Conservation (phyloP, 1,140 invertebrate genomes). For the Melanaphis sacchari region DNA sequence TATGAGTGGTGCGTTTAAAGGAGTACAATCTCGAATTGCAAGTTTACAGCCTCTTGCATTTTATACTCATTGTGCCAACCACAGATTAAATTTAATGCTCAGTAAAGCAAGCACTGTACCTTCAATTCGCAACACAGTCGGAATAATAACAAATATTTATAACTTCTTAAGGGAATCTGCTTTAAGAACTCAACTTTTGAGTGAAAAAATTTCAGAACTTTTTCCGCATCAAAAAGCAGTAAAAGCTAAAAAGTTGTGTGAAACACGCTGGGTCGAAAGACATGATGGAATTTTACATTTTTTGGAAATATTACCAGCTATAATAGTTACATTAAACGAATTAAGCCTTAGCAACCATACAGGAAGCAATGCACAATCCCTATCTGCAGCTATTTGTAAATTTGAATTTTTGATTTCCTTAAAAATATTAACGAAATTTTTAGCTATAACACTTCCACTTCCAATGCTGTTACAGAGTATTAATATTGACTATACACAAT, state of each 20-base stretch:
- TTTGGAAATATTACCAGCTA: constrained; percentile 35
- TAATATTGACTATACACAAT: constrained; percentile 43
- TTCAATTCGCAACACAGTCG: constrained; percentile 57
- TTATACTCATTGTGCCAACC: constrained; percentile 34
- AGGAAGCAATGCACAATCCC: constrained; percentile 20
- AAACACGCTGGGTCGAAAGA: constrained; percentile 26
- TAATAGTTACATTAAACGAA: constrained; percentile 25
- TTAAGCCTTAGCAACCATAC: constrained; percentile 27
- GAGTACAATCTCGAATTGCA: constrained; percentile 39
- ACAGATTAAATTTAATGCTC: constrained; percentile 49
- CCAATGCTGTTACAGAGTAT: constrained; percentile 42
- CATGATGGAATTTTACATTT: constrained; percentile 30
- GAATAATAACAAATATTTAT: constrained; percentile 57
- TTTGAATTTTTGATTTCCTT: constrained; percentile 32
- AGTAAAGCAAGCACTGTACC: constrained; percentile 53
- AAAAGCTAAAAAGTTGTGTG: constrained; percentile 30
- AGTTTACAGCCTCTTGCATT: constrained; percentile 38
- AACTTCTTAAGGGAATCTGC: constrained; percentile 7
- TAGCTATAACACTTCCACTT: constrained; percentile 27
- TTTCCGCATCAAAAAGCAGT: neutral
- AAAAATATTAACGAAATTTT: constrained; percentile 32
- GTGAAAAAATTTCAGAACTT: constrained; percentile 33
- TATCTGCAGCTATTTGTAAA: constrained; percentile 28
- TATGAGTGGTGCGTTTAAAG: constrained; percentile 33
- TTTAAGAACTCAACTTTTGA: constrained; percentile 34